These are phyloP conservation scores for Hybognathus amarus DNA, from an alignment of 2,797 vertebrate species.

Conservation along the genomic window DNA sequence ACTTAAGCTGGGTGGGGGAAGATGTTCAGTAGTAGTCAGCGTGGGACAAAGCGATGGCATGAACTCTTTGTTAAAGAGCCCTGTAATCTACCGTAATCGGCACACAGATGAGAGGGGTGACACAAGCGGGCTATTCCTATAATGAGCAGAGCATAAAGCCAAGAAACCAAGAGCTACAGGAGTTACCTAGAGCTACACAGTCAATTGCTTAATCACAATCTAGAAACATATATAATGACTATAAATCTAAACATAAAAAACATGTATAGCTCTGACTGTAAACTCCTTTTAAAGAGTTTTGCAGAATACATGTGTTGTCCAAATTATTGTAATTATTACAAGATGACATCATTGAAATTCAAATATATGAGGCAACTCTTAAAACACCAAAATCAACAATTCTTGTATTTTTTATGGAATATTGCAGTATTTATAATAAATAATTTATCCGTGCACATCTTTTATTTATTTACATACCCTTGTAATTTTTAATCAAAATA, in stretches of 20 bases:
- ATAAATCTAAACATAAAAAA: background rate
- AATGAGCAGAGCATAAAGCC: background rate
- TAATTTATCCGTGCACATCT: rapidly evolving
- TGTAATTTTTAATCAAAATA: background rate
- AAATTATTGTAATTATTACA: background rate
- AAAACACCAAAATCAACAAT: background rate
- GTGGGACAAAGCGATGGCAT: constrained; percentile 33
- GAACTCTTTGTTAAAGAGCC: constrained; percentile 40
- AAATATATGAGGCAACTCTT: background rate
- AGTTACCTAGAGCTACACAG: background rate
- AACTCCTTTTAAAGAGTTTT: background rate
- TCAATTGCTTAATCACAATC: background rate
- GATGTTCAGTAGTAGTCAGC: constrained; percentile 29
- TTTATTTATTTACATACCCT: background rate
- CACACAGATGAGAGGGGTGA: background rate
- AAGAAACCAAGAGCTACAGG: background rate
- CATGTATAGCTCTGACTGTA: background rate
- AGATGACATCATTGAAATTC: background rate
- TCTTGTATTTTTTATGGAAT: background rate
- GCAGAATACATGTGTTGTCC: background rate
- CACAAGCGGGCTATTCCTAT: background rate
- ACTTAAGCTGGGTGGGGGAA: constrained; percentile 72
- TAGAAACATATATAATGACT: background rate
- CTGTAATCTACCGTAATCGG: constrained; percentile 36
- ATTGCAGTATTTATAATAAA: background rate